Evolutionary conservation across 2,113 vertebrate species (phyloP).

Genomic region (Cygnus buccinator): DNA sequence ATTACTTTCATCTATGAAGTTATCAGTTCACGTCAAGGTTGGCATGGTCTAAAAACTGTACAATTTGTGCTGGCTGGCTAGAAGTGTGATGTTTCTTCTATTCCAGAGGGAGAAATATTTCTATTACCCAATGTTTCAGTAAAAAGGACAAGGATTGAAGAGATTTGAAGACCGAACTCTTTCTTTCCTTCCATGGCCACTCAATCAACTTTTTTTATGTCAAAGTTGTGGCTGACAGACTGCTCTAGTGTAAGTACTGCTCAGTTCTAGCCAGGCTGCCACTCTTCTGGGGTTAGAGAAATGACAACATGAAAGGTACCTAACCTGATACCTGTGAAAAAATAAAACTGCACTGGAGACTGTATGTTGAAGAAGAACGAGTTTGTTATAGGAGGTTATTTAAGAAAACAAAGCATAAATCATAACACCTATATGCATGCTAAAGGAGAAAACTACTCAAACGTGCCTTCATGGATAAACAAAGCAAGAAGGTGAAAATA

Average conservation of each 20-base stretch:
- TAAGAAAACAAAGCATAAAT: constrained; percentile 48
- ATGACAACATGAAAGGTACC: accelerated
- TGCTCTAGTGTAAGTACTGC: neutral
- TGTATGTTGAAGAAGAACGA: neutral
- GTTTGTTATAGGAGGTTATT: neutral
- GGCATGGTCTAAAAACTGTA: accelerated
- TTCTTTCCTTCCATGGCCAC: neutral
- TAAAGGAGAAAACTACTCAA: neutral
- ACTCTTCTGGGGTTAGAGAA: neutral
- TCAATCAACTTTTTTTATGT: neutral
- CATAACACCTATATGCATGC: constrained; percentile 22
- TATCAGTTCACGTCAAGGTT: neutral
- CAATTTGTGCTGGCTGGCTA: neutral
- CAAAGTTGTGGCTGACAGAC: neutral
- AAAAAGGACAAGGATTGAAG: neutral
- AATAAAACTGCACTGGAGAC: neutral
- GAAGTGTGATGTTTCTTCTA: neutral
- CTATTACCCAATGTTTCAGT: neutral
- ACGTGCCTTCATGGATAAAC: neutral
- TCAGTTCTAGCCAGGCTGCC: neutral
- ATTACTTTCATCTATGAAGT: neutral
- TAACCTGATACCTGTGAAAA: neutral
- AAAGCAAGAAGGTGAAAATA: constrained; percentile 15
- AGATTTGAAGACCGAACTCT: neutral
- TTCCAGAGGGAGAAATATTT: neutral